Evolutionary conservation across 2,888 invertebrate genomes (phyloP).

Genomic region (Cerastis rubricosa): DNA sequence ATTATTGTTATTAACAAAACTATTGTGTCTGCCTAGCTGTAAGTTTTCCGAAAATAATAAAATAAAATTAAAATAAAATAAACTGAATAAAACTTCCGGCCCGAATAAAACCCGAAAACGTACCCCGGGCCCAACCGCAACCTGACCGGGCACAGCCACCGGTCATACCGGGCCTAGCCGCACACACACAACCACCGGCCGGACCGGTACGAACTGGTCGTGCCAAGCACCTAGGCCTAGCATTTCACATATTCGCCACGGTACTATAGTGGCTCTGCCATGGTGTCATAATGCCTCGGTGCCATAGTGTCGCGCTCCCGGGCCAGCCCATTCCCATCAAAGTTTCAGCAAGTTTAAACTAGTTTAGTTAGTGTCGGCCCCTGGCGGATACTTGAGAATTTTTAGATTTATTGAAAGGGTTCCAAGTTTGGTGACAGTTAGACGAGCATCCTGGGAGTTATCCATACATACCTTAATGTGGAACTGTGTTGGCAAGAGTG

Average conservation of each 20-base stretch:
- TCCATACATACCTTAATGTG: neutral
- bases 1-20: no score
- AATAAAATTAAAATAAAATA: no score
- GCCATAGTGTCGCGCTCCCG: neutral
- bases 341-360: slow-evolving; percentile 3
- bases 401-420: slow-evolving; percentile 62
- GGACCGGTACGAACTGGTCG: neutral
- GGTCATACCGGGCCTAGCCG: neutral
- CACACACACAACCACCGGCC: neutral
- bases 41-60: no score
- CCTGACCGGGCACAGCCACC: neutral
- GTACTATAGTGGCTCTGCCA: neutral
- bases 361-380: slow-evolving; percentile 27
- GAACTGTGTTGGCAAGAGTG: neutral
- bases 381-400: slow-evolving; percentile 60
- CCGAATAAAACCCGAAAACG: neutral
- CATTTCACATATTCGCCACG: neutral
- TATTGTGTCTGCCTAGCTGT: no score
- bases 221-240: neutral
- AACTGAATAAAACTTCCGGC: no score
- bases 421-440: slow-evolving; percentile 29
- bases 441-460: slow-evolving; percentile 16
- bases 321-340: neutral
- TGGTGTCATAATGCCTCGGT: neutral
- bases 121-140: neutral